Percentiles rank a stretch among this genome's conserved stretches.
These are phyloP conservation scores for Siniperca chuatsi DNA, from an alignment of 2,113 vertebrate genomes.

Conservation along the genomic window DNA sequence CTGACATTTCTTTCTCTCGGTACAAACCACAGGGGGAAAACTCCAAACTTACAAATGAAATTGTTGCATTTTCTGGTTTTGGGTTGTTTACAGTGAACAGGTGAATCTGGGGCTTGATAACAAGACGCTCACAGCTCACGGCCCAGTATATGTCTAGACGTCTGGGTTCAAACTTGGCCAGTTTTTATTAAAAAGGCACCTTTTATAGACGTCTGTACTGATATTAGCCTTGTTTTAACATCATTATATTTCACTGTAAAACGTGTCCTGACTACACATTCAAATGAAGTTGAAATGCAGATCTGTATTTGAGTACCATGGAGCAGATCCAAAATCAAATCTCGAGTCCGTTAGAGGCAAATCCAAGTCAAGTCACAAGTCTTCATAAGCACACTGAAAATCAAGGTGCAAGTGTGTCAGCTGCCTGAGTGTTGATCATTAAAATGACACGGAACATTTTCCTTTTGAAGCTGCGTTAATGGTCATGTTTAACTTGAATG, in stretches of 20 bases:
- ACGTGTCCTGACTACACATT: no score
- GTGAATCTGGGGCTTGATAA: not conserved
- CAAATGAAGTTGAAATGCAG: not conserved
- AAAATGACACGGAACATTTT: not conserved
- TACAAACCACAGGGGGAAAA: not conserved
- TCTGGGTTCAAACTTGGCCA: not conserved
- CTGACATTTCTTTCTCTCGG: slow-evolving; percentile 9
- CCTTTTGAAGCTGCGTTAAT: no score
- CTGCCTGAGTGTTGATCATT: not conserved
- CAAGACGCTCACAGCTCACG: no score
- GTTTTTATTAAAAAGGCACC: not conserved
- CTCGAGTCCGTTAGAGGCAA: not conserved
- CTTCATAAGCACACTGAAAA: not conserved
- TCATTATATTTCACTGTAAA: not conserved
- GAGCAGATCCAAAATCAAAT: not conserved
- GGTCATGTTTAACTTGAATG: not conserved
- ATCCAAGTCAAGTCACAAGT: no score
- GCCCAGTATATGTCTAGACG: not conserved
- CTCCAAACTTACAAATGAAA: not conserved
- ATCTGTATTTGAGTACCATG: not conserved
- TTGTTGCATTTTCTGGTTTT: not conserved
- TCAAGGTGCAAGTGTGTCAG: not conserved
- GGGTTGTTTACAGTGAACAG: not conserved
- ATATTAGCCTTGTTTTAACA: not conserved
- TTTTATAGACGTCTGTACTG: not conserved